These are phyloP conservation scores for Pseudococcus viburni DNA, from an alignment of 2,888 invertebrate species.

Conservation along the genomic window DNA sequence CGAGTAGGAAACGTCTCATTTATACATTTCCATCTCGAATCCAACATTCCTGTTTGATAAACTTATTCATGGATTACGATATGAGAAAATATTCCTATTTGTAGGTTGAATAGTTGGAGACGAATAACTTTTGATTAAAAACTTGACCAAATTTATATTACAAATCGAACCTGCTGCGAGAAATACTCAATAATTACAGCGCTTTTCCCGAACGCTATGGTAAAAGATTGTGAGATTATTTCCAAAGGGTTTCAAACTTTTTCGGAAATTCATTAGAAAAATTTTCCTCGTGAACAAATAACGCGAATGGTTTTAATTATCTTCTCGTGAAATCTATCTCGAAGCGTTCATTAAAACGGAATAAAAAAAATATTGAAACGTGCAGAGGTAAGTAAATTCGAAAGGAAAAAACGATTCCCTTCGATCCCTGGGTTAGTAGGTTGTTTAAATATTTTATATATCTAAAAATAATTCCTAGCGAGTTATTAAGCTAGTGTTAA, in stretches of 20 bases:
- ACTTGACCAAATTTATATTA: neutral
- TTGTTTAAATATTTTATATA: constrained; percentile 11
- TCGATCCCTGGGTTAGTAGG: constrained; percentile 32
- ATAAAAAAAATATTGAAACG: neutral
- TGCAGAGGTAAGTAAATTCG: neutral
- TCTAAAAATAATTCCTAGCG: constrained; percentile 1
- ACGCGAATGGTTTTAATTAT: neutral
- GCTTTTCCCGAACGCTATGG: neutral
- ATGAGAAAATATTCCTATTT: neutral
- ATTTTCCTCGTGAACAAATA: constrained; percentile 44
- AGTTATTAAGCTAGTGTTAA: constrained; percentile 8
- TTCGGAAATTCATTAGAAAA: neutral
- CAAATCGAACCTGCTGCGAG: neutral
- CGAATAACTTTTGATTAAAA: constrained; percentile 19
- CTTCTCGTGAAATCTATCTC: constrained; percentile 1
- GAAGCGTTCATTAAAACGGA: neutral
- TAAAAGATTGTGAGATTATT: neutral
- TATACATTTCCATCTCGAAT: neutral
- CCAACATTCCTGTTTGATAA: neutral
- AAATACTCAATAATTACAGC: neutral
- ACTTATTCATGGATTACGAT: neutral
- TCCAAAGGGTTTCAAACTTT: neutral
- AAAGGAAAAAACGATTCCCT: neutral
- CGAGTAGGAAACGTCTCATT: neutral
- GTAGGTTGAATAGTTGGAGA: neutral